phyloP scores from a whole-genome alignment of 2,113 vertebrate species.

The Stomatorhinus ivindoensis region DNA sequence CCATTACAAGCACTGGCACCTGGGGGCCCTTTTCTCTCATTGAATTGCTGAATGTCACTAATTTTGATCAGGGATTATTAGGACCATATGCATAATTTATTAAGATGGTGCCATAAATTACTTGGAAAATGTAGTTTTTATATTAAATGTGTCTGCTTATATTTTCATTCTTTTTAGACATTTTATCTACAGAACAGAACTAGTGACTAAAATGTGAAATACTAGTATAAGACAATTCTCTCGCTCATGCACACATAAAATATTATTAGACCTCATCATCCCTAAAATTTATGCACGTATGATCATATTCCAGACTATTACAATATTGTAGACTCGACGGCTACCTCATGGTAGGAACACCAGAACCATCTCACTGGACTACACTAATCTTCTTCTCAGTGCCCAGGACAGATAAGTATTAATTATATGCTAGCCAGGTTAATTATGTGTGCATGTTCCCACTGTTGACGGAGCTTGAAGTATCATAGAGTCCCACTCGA shows the following conservation, averaged over 20 bases:
- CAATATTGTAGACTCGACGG: neutral
- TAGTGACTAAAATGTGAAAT: neutral
- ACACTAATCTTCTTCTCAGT: neutral
- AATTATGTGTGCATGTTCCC: neutral
- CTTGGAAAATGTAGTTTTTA: neutral
- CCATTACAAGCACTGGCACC: neutral
- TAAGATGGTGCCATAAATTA: neutral
- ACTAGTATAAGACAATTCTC: neutral
- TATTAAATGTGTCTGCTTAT: neutral
- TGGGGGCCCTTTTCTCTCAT: neutral
- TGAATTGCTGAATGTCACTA: neutral
- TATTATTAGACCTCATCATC: neutral
- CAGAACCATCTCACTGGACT: neutral
- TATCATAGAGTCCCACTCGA: neutral
- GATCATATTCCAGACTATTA: neutral
- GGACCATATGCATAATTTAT: neutral
- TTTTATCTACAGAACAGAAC: neutral
- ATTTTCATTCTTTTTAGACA: neutral
- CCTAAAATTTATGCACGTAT: neutral
- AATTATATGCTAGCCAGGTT: neutral
- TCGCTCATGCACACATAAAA: neutral
- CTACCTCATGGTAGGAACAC: neutral
- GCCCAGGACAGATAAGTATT: neutral
- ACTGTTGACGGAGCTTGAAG: neutral
- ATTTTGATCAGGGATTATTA: neutral